Conservation (phyloP, 2,113 vertebrate genomes). For the Antechinus stuartii region DNA sequence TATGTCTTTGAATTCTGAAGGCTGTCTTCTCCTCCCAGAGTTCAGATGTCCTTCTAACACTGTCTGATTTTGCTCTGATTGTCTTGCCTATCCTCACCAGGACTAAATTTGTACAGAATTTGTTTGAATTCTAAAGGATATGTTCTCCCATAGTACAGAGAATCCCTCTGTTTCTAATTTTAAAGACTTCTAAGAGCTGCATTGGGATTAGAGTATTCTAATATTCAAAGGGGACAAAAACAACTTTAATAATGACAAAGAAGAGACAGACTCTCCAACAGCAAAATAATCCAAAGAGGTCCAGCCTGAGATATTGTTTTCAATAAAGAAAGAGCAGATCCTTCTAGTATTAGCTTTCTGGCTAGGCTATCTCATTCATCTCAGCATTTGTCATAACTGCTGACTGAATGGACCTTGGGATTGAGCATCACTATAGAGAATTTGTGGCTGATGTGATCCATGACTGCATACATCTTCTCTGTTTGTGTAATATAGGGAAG, state of each 20-base stretch:
- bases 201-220: slow-evolving; percentile 72
- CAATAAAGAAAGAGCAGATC: neutral
- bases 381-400: neutral
- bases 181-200: slow-evolving; percentile 76
- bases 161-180: neutral
- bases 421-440: neutral
- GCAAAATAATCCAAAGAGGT: neutral
- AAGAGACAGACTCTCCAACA: slow-evolving; percentile 60
- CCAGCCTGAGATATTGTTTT: slow-evolving; percentile 1
- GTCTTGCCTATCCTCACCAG: neutral
- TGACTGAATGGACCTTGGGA: neutral
- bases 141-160: neutral
- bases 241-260: slow-evolving; percentile 60
- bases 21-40: neutral
- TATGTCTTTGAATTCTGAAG: neutral
- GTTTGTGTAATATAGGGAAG: neutral
- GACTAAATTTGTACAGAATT: neutral
- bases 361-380: neutral
- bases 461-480: neutral
- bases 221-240: slow-evolving; percentile 63
- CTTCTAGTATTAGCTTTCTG: neutral
- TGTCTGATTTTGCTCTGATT: slow-evolving; percentile 53
- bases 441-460: neutral
- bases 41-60: slow-evolving; percentile 71
- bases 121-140: neutral